These are phyloP conservation scores for Chaunax sp. DNA, from an alignment of 2,797 vertebrate species.

Conservation along the genomic window DNA sequence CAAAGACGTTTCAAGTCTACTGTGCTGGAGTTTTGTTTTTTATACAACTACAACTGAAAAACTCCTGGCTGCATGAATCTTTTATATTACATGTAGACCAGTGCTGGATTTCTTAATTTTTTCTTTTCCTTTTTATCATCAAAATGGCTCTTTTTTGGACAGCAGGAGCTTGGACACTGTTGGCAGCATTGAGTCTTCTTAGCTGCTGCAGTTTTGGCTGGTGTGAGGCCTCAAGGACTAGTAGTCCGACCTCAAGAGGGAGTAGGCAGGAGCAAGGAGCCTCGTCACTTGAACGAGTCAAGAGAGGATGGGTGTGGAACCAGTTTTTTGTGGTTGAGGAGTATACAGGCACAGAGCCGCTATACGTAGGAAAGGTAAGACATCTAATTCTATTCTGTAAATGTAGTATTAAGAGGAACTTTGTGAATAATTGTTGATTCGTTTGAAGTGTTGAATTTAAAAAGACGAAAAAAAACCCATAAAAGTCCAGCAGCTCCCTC, in stretches of 20 bases:
- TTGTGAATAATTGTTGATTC: slow-evolving; percentile 1
- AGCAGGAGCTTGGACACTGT: slow-evolving; percentile 61
- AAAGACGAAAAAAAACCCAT: background rate
- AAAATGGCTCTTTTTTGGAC: slow-evolving; percentile 79
- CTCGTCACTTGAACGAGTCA: slow-evolving; percentile 88
- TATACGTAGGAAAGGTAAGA: slow-evolving; percentile 98
- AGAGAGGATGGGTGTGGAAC: slow-evolving; percentile 99
- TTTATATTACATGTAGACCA: slow-evolving; percentile 75
- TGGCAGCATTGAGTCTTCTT: slow-evolving; percentile 71
- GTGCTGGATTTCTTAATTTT: slow-evolving; percentile 18
- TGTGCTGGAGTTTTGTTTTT: slow-evolving; percentile 39
- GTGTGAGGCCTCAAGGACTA: slow-evolving; percentile 81
- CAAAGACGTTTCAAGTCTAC: slow-evolving; percentile 46
- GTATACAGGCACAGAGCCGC: slow-evolving; percentile 96
- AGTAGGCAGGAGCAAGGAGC: slow-evolving; percentile 70
- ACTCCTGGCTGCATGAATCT: slow-evolving; percentile 32
- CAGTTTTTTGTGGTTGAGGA: slow-evolving; percentile 99
- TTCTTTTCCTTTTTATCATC: slow-evolving; percentile 18
- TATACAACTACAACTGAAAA: slow-evolving; percentile 24
- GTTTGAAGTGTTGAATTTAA: background rate
- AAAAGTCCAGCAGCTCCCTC: background rate
- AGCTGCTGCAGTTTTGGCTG: slow-evolving; percentile 69
- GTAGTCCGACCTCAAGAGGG: slow-evolving; percentile 52
- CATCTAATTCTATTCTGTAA: background rate
- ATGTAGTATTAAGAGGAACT: background rate